Evolutionary conservation across 1,140 invertebrate genomes (phyloP), one percentile per base, ranked within the genome.

Genomic region (Trachymyrmex cornetzi): DNA sequence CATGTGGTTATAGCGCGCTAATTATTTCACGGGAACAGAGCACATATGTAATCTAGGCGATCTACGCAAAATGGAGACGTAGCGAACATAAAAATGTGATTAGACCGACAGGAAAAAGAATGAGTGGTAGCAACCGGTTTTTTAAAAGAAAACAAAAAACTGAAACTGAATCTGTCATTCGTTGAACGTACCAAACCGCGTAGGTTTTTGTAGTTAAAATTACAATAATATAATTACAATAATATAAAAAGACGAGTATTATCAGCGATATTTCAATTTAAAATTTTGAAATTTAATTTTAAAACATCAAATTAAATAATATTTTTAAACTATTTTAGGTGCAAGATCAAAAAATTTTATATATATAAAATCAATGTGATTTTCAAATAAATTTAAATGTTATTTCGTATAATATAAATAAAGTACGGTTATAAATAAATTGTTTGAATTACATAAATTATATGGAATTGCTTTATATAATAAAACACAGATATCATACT

Each of bases 1-100:
- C 87, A 67, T 66, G 88, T 85, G 81, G 72, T 64, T 55, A 66
- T 44, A 34, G 63, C 19, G 44, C 14, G 27, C 34, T 50, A 69
- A 69, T 44, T 75, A 64, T 82, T 71, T 64, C 11, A 61, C 14
- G 5, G 5, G 12, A 48, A 71, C 50, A 27, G 14, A 19, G 7
- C 14, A 48, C 19, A 38, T 69, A 69, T 50, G 50, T 38, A 38
- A 81, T 81, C 48, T 64, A 55, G 9, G 3, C 27, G 19, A 16
- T 79, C 6, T 6, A 5, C 19, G 3, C 1, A 71, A 69, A 71
- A 53, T 48, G 14, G n/a, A 14, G 5, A 27, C n/a, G 11, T 19
- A 38, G 9, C n/a, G 48, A 57, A 11, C 11, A 38, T 14, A 50
- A 12, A 38, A 55, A 55, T 22, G 30, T 6, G 4, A 67, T 14